Evolutionary conservation across 1,140 invertebrate species (phyloP), one percentile per base, ranked within the genome.

Genomic region (Musca vetustissima): DNA sequence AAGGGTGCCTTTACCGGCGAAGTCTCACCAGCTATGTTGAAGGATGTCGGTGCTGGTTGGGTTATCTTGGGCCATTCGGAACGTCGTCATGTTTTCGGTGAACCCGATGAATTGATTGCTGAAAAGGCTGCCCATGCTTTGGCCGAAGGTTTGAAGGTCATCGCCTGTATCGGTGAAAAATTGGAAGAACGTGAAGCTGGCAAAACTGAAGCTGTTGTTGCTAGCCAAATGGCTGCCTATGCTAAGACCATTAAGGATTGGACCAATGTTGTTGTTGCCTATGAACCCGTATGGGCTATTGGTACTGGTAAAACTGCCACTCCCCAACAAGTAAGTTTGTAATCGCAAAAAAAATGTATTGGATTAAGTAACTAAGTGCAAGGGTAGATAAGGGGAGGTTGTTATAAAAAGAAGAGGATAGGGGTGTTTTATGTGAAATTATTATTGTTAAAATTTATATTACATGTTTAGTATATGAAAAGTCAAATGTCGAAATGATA

Each of bases 281-380:
- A 99, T 84, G 98, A 99, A 83, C 98, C 98, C 70, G 97, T 99
- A 0, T 99, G 98, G 98, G 98, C 98, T 57, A 99, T 99, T 84
- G 98, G 98, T 43, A 99, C 98, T 32, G 98, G 98, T 57, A 98
- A 98, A 85, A 98, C 96, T 24, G 98, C 98, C 22, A 90, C 93
- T 2, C 97, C 97, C 17, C 89, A 96, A 75, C 96, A 98, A 85
- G 89, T 90, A 79, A 75, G 66, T n/a, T n/a, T n/a, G n/a, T n/a
- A n/a, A n/a, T n/a, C n/a, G n/a, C n/a, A n/a, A n/a, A n/a, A n/a
- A n/a, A n/a, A n/a, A n/a, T n/a, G n/a, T n/a, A n/a, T n/a, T n/a
- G n/a, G n/a, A n/a, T n/a, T n/a, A n/a, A n/a, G n/a, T n/a, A n/a
- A n/a, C n/a, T n/a, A n/a, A n/a, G n/a, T n/a, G 36, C 36, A 43